Percentiles rank a stretch among this genome's conserved stretches.
Evolutionary conservation across 2,888 invertebrate species (phyloP).

Genomic region (Ischnura elegans): DNA sequence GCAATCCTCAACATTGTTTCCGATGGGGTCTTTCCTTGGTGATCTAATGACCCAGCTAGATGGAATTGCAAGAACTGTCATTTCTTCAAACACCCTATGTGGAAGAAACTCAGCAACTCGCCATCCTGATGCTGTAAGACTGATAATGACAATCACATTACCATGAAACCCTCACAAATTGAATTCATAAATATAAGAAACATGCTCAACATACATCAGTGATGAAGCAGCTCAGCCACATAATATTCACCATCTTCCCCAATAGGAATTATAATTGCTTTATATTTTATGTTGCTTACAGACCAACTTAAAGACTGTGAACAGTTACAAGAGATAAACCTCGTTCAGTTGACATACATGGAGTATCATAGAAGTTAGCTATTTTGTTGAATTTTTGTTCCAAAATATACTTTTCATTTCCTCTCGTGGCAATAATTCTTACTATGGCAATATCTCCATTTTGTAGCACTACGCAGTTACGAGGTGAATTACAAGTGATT

Average conservation of each 20-base stretch:
- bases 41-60: not conserved
- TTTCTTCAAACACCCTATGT: not conserved
- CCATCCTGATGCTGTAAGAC: not conserved
- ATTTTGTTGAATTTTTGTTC: not conserved
- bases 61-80: not conserved
- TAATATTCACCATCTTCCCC: not conserved
- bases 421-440: no score
- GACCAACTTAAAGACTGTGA: not conserved
- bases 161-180: not conserved
- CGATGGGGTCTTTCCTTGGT: not conserved
- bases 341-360: not conserved
- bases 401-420: no score
- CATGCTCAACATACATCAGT: no score
- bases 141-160: not conserved
- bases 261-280: not conserved
- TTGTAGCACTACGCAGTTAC: no score
- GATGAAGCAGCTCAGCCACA: not conserved
- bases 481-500: no score
- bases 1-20: not conserved
- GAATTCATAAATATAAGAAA: no score
- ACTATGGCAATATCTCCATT: no score
- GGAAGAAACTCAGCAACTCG: conserved; percentile 1
- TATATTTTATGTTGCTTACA: not conserved
- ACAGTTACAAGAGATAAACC: not conserved
- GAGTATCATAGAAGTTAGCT: not conserved